A percentile compares a stretch with the other conserved stretches of the same genome.
Conservation (phyloP, 2,888 invertebrate species). For the Drosophila formosana region DNA sequence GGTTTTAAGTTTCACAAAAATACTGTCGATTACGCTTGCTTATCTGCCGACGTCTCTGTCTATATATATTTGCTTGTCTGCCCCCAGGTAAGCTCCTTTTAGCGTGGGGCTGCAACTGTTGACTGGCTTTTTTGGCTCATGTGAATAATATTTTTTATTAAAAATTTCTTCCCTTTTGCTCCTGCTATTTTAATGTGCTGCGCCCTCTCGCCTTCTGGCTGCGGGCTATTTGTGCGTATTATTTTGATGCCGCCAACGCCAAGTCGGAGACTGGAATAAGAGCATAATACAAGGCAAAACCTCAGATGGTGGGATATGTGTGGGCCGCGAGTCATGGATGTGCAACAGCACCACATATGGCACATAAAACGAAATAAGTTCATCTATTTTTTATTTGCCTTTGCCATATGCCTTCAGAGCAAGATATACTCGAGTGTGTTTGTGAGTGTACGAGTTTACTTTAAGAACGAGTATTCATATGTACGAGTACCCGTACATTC, state of each 20-base stretch:
- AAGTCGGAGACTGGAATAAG: conserved; percentile 33
- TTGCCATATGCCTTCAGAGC: conserved; percentile 36
- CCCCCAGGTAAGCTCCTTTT: neutral
- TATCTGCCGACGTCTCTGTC: neutral
- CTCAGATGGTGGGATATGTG: conserved; percentile 16
- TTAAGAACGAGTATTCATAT: conserved; percentile 12
- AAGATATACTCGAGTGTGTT: conserved; percentile 3
- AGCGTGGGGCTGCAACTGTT: conserved; percentile 13
- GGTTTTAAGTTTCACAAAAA: conserved; percentile 4
- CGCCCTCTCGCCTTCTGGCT: conserved; percentile 35
- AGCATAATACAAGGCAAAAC: conserved; percentile 24
- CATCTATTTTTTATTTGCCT: conserved; percentile 64
- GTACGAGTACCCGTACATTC: conserved; percentile 12
- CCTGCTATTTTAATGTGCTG: conserved; percentile 56
- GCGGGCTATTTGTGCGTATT: conserved; percentile 57
- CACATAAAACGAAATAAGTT: conserved; percentile 53
- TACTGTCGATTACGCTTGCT: neutral
- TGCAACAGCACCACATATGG: conserved; percentile 31
- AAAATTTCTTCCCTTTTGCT: conserved; percentile 23
- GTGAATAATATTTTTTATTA: conserved; percentile 57
- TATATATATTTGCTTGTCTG: neutral
- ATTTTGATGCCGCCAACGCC: conserved; percentile 36
- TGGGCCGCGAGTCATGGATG: conserved; percentile 5
- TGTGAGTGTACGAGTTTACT: neutral
- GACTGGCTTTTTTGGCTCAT: conserved; percentile 25